Evolutionary conservation across 2,797 vertebrate species (phyloP), one percentile per base, ranked within the genome.

Genomic region (Bufotes viridis): DNA sequence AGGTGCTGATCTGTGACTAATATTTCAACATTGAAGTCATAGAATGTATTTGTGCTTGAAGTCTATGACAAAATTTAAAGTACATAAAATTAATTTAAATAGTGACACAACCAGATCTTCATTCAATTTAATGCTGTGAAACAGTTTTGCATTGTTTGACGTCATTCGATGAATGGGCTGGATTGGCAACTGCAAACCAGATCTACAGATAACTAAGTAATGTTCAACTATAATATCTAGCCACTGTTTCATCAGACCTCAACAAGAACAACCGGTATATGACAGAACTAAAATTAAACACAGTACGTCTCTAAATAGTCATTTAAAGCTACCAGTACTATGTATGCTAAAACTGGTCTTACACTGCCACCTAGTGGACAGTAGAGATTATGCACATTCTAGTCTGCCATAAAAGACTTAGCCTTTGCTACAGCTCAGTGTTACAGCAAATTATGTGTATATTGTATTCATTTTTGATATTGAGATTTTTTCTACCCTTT

Each of bases 261-360:
- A 69, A 69, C 67, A 42, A 49, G 34, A 74, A 74, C 26, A 74
- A 20, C 70, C 70, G 42, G 70, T 49, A 53, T 78, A 78, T 55
- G 51, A 78, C 5, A 1, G 51, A 78, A 14, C 75, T 53, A 78
- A 78, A 78, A 53, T 78, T 53, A 72, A 78, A 78, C 75, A 53
- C 22, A n/a, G 22, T 8, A 53, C 22, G 15, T 24, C 5, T 24
- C 51, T 24, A 13, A 17, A 18, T 69, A 74, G 17, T 18, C 8
- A 74, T 49, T 49, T 74, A 74, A 49, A 74, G 8, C 17, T 18
- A 74, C 29, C 1, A 11, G 8, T 20, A 72, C 69, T 74, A 49
- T 49, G 17, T 9, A 29, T 34, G 6, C 17, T 61, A 51, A 81
- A 67, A 0, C 22, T 18, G 34, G 17, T 51, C 42, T 34, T 60